Evolutionary conservation across 2,113 vertebrate species (phyloP).

Genomic region (Rhizomys pruinosus): DNA sequence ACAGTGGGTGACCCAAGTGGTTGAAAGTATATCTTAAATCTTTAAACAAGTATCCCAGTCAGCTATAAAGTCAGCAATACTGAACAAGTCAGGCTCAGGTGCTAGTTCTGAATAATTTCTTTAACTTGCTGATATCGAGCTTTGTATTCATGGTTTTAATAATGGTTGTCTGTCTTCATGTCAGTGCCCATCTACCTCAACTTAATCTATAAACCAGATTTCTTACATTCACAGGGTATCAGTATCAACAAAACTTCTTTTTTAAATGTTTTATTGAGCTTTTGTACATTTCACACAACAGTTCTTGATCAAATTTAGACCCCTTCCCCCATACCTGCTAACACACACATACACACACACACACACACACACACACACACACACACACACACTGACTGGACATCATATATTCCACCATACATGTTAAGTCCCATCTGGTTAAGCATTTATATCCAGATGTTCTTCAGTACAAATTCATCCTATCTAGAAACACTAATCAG

Average conservation of each 20-base stretch:
- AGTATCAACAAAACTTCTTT: neutral
- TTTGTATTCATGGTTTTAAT: neutral
- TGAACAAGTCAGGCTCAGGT: neutral
- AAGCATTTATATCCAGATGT: too few relatives aligned
- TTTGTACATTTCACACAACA: too few relatives aligned
- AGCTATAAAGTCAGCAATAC: neutral
- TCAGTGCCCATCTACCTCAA: neutral
- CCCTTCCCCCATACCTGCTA: too few relatives aligned
- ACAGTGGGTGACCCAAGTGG: neutral
- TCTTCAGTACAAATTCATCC: too few relatives aligned
- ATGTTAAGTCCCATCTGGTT: too few relatives aligned
- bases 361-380: too few relatives aligned
- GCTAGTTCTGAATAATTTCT: neutral
- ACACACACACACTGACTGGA: too few relatives aligned
- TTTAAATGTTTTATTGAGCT: too few relatives aligned
- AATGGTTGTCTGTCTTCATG: neutral
- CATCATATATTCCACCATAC: too few relatives aligned
- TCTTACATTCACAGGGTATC: neutral
- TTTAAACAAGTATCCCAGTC: neutral
- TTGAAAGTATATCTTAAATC: neutral
- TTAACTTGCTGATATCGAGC: neutral
- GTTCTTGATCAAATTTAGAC: too few relatives aligned
- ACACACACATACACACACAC: too few relatives aligned
- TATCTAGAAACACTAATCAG: too few relatives aligned
- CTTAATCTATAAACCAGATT: neutral